Evolutionary conservation across 2,113 vertebrate species (phyloP).

Genomic region (Mohoua ochrocephala): DNA sequence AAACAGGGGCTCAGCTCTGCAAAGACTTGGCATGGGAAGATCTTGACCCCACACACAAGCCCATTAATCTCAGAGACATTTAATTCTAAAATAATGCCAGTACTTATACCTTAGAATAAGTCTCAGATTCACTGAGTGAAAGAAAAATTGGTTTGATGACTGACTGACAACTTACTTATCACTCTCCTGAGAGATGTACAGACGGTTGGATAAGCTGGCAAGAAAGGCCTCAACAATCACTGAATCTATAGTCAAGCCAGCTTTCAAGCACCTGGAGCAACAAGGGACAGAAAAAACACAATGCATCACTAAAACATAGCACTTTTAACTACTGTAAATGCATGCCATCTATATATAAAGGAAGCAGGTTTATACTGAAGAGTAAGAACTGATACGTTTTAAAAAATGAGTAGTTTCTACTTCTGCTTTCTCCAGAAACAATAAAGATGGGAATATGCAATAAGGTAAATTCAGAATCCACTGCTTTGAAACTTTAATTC

Average conservation of each 20-base stretch:
- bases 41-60: not conserved
- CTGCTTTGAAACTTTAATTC: not conserved
- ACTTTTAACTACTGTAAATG: not conserved
- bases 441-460: not conserved
- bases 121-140: not conserved
- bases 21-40: not conserved
- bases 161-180: conserved; percentile 83
- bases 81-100: not conserved
- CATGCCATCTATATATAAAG: not conserved
- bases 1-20: not conserved
- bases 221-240: conserved; percentile 95
- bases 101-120: not conserved
- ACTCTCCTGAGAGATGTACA: conserved; percentile 97
- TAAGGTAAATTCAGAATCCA: not conserved
- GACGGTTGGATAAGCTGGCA: conserved; percentile 93
- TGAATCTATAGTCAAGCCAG: conserved; percentile 87
- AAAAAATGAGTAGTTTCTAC: not conserved
- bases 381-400: not conserved
- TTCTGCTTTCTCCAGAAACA: not conserved
- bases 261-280: conserved; percentile 84
- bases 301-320: not conserved
- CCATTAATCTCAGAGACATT: not conserved
- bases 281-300: not conserved
- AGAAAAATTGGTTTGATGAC: not conserved
- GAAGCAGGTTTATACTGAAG: not conserved